Evolutionary conservation across 2,797 vertebrate genomes (phyloP), one percentile per base, ranked within the genome.

Genomic region (Megaceryle alcyon): DNA sequence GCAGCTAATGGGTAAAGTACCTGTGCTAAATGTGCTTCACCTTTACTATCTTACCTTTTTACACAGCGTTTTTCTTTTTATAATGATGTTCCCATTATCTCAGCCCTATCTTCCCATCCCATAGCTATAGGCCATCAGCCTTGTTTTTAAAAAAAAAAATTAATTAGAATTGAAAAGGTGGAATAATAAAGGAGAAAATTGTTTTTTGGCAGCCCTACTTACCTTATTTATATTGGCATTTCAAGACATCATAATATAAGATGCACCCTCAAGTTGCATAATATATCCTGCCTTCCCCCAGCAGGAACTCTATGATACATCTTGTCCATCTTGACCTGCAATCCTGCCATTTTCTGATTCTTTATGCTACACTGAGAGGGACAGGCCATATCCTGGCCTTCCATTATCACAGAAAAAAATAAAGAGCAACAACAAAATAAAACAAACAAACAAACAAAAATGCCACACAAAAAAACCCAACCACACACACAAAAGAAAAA

Each of bases 111-210:
- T 93, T 80, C 88, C 93, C 95, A 95, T 71, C 92, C 88, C 90
- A 89, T 77, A 68, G 86, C 95, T 86, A 97, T 21, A 54, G 95
- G 95, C 90, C 75, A 85, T 93, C 54, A 90, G 53, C 31, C 72
- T 88, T 88, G 48, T 76, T 33, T 15, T 56, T 82, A 69, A 87
- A 88, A 95, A 87, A 88, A 95, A 95, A 94, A 88, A 85, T 65
- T 96, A 92, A 96, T 96, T 96, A 97, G 88, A 93, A 95, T 80
- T 87, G 92, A 94, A 96, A 96, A 96, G 64, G 90, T 57, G 92
- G 53, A 93, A 91, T 96, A 97, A 97, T 96, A 95, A 94, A 95
- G 87, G 71, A 91, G 95, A 95, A 84, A 94, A 84, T 70, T 88
- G 77, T 1, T 15, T 96, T 93, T 85, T 97, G 96, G 95, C 96